Evolutionary conservation across 1,140 invertebrate species (phyloP), one percentile per base, ranked within the genome.

Genomic region (Musca vetustissima): DNA sequence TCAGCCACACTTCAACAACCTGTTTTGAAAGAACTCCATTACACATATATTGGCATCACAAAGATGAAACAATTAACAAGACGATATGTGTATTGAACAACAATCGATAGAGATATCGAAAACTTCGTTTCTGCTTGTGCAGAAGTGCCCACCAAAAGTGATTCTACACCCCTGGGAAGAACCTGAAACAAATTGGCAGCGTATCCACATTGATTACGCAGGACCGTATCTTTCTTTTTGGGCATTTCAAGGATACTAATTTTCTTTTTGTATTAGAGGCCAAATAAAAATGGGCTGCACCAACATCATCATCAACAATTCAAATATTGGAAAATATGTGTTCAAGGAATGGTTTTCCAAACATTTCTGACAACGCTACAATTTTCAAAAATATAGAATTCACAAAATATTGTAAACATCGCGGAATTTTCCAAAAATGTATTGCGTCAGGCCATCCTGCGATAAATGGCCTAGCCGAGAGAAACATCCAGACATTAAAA

Each of bases 91-190:
- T 87, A 78, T 73, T 87, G 84, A 83, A 80, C 79, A 14, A 70
- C 74, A 2, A 80, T 87, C 2, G 81, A 87, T 70, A 32, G 70
- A 19, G 81, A 85, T n/a, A 85, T 87, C 24, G 76, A 79, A 49
- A 15, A 70, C 4, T 69, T 70, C 17, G 49, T 66, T 21, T 17
- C 28, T 66, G 14, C 21, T 8, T 70, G 64, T 49, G 13, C 19
- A 21, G 36, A 64, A 47, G 22, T 17, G 36, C 36, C 43, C 28
- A 47, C 61, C 55, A 28, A 59, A 64, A 64, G 61, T 11, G 71
- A 73, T 22, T 57, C 70, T 47, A 71, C 59, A 64, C 25, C 59
- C 59, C 4, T 43, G 59, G 59, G 15, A 64, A 11, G 59, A 64
- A 21, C 59, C 59, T 11, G 13, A 64, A 43, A 15, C 22, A 4